Percentiles rank a stretch among this genome's conserved stretches.
phyloP scores from a whole-genome alignment of 1,140 invertebrate genomes.

The Ylistrum balloti region DNA sequence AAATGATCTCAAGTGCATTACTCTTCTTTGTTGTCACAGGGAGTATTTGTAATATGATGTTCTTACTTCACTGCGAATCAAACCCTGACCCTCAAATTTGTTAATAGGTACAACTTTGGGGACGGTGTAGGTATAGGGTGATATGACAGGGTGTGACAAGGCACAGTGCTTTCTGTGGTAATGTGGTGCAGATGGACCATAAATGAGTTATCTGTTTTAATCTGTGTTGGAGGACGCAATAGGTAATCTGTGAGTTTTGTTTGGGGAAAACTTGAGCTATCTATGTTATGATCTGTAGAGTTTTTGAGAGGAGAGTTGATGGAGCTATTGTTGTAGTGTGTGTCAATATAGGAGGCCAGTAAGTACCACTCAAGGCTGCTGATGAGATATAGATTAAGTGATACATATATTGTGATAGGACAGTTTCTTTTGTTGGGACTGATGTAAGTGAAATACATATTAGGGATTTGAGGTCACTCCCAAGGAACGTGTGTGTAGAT shows the following conservation, averaged over 20 bases:
- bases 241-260: background rate
- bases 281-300: background rate
- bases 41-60: too few species aligned
- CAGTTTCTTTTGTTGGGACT: background rate
- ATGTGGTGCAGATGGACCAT: too few species aligned
- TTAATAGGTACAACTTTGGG: too few species aligned
- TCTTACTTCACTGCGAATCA: too few species aligned
- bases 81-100: too few species aligned
- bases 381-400: conserved; percentile 16
- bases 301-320: background rate
- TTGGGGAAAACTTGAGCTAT: background rate
- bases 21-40: too few species aligned
- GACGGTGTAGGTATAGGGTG: too few species aligned
- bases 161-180: too few species aligned
- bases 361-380: background rate
- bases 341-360: background rate
- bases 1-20: too few species aligned
- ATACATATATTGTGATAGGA: background rate
- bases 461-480: background rate
- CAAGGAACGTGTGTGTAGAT: background rate
- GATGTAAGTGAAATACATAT: conserved; percentile 18
- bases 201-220: background rate
- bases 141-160: too few species aligned
- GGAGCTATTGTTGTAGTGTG: conserved; percentile 27
- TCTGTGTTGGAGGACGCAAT: background rate